These are phyloP conservation scores for Atrina japonica DNA, from an alignment of 2,888 invertebrate genomes.

Conservation along the genomic window DNA sequence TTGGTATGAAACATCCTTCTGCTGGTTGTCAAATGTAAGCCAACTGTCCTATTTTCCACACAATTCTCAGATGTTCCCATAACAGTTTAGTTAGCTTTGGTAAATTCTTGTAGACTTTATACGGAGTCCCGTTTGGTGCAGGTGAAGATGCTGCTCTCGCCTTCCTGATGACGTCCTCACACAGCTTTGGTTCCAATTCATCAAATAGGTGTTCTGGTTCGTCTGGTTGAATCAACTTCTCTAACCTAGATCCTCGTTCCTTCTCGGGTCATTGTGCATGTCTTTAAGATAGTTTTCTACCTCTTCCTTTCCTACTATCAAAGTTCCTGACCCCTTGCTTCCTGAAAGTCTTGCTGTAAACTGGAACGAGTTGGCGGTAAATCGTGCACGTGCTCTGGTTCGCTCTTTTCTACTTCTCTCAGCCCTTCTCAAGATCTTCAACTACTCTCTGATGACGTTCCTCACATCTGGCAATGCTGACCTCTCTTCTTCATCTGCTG, in stretches of 20 bases:
- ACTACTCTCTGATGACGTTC: constrained; percentile 4
- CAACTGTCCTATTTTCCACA: constrained; percentile 27
- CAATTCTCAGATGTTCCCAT: constrained; percentile 30
- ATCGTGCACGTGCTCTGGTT: constrained; percentile 10
- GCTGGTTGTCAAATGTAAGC: constrained; percentile 24
- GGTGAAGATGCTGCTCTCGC: constrained; percentile 1
- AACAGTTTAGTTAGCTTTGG: constrained; percentile 20
- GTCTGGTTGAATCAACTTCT: constrained; percentile 18
- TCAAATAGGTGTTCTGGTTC: constrained; percentile 25
- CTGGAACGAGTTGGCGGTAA: constrained; percentile 17
- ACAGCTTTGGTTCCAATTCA: constrained; percentile 11
- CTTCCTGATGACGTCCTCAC: constrained; percentile 11
- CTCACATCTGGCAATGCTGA: constrained; percentile 20
- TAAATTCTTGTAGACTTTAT: constrained; percentile 15
- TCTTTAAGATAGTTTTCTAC: background rate
- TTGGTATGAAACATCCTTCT: constrained; percentile 42
- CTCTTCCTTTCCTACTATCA: background rate
- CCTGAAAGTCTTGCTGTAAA: constrained; percentile 18
- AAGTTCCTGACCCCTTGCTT: background rate
- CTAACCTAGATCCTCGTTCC: constrained; percentile 14
- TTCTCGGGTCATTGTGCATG: constrained; percentile 14
- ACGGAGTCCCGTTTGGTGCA: background rate
- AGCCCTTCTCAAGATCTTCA: constrained; percentile 14
- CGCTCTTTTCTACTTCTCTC: constrained; percentile 29
- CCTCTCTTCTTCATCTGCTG: constrained; percentile 14